These are phyloP conservation scores for Drosophila colorata DNA, from an alignment of 2,888 invertebrate genomes.

Conservation along the genomic window DNA sequence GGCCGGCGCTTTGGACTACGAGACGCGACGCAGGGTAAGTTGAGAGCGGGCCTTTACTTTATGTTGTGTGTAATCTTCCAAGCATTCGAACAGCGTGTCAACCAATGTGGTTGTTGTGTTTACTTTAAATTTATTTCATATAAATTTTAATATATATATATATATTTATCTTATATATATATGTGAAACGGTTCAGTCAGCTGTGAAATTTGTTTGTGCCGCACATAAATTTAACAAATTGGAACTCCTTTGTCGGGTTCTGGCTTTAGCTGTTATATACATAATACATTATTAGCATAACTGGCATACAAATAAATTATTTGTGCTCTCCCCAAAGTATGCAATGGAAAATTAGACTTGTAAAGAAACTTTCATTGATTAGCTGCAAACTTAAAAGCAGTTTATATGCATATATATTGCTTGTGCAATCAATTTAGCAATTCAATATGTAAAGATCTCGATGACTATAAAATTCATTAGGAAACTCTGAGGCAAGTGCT, in stretches of 20 bases:
- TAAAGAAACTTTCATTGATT: slow-evolving; percentile 27
- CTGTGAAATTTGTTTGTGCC: slow-evolving; percentile 65
- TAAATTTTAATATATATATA: too few relatives aligned
- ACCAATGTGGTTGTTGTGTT: slow-evolving; percentile 31
- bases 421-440: slow-evolving; percentile 46
- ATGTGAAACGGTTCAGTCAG: slow-evolving; percentile 54
- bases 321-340: not conserved
- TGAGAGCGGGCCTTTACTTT: not conserved
- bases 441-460: slow-evolving; percentile 36
- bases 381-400: slow-evolving; percentile 1
- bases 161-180: slow-evolving; percentile 2
- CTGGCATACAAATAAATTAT: not conserved
- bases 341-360: not conserved
- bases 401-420: slow-evolving; percentile 1
- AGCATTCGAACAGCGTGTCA: slow-evolving; percentile 25
- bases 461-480: slow-evolving; percentile 72
- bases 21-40: slow-evolving; percentile 97
- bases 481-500: slow-evolving; percentile 51
- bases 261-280: slow-evolving; percentile 5
- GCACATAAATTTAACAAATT: slow-evolving; percentile 16
- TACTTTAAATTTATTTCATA: too few relatives aligned
- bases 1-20: slow-evolving; percentile 98
- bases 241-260: not conserved
- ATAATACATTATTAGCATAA: not conserved
- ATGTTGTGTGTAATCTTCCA: slow-evolving; percentile 30